Base-by-base conservation (phyloP, 2,113 vertebrate genomes). In the Lanius ludovicianus region DNA sequence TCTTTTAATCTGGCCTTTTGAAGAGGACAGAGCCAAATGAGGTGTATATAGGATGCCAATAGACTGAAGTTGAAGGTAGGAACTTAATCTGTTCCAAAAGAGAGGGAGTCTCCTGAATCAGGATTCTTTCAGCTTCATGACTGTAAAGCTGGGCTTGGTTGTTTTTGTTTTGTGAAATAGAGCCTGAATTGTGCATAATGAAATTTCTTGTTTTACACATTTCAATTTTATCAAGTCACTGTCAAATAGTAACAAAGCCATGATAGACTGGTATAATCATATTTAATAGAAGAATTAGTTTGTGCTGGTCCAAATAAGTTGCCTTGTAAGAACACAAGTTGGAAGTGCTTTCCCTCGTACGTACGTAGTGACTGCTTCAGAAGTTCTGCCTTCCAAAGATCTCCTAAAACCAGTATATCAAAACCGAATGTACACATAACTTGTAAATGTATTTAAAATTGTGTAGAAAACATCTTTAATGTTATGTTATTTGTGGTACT, bases 401-500 rank as follows among this genome's bases (percentile, higher is more conserved):
- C 95, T 96, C 57, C 68, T 95, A 84, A 96, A 93, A 97, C 95
- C 93, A 97, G 91, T 97, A 50, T 97, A 97, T 95, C 25, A 64
- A 94, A 96, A 93, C 96, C 82, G 98, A 98, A 98, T 98, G 98
- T 98, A 98, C 97, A 97, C 96, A 87, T 96, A 98, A 97, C 95
- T 98, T 98, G 93, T 97, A 79, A 92, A 95, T 97, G 98, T 98
- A 97, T 98, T 98, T 97, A 97, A 98, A 95, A 97, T 97, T 96
- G 97, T 97, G 94, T 98, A 97, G 96, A 97, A 96, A 95, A 97
- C 95, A 98, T 97, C 98, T 96, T 97, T 98, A 98, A 97, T 97
- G 97, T 98, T 96, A 97, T 98, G 94, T 94, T 98, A 95, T 98
- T 98, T 98, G 97, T 98, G 98, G 98, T 98, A 98, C 98, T 98